phyloP scores from a whole-genome alignment of 2,888 invertebrate species.

The Caenorhabditis sp. region DNA sequence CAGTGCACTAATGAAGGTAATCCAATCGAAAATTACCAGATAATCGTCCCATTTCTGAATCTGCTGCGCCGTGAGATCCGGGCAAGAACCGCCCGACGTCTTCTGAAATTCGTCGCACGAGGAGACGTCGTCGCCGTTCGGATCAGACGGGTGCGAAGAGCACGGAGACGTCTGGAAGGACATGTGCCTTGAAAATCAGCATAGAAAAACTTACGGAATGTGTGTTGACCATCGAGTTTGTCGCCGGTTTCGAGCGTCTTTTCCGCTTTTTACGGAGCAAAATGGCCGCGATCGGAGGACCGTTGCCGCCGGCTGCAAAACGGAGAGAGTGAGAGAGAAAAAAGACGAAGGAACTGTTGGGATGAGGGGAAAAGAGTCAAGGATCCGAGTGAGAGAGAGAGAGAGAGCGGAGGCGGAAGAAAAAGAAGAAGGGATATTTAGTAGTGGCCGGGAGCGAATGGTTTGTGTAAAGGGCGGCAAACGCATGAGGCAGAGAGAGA shows the following conservation, averaged over 20 bases:
- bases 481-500: constrained; percentile 5
- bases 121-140: constrained; percentile 44
- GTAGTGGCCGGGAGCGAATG: constrained; percentile 20
- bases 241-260: constrained; percentile 63
- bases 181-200: background rate
- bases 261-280: constrained; percentile 72
- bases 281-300: constrained; percentile 74
- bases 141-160: constrained; percentile 63
- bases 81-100: constrained; percentile 64
- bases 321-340: background rate
- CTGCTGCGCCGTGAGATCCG: constrained; percentile 70
- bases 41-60: constrained; percentile 73
- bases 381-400: constrained; percentile 7
- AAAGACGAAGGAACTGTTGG: too few species aligned
- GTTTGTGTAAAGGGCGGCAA: constrained; percentile 25
- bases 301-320: constrained; percentile 66
- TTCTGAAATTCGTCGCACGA: constrained; percentile 47
- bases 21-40: constrained; percentile 65
- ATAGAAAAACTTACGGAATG: constrained; percentile 40
- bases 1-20: too few species aligned
- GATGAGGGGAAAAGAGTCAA: background rate
- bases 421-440: constrained; percentile 18
- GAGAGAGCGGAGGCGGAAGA: constrained; percentile 40
- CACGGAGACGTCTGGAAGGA: constrained; percentile 53
- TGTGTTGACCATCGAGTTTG: constrained; percentile 60